A percentile compares a stretch with the other conserved stretches of the same genome.
phyloP scores from a whole-genome alignment of 2,113 vertebrate genomes.

The Verasper variegatus region DNA sequence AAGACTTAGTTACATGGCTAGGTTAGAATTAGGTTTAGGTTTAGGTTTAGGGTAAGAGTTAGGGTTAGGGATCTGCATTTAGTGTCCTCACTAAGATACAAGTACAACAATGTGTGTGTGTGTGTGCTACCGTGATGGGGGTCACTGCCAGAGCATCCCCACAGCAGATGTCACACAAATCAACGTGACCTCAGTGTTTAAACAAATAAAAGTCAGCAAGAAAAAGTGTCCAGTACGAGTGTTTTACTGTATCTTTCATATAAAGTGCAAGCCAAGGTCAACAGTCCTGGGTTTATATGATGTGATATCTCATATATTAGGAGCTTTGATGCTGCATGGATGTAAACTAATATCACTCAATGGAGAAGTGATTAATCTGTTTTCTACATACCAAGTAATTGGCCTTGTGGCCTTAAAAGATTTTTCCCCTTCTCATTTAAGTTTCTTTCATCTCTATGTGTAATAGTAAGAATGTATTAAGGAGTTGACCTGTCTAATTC shows the following conservation, averaged over 20 bases:
- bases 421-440: not conserved
- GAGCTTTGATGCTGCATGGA: conserved; percentile 43
- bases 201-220: conserved; percentile 31
- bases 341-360: conserved; percentile 1
- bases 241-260: conserved; percentile 21
- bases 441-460: conserved; percentile 9
- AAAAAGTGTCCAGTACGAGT: conserved; percentile 20
- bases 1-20: too few relatives aligned
- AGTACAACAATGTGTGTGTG: too few relatives aligned
- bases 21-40: too few relatives aligned
- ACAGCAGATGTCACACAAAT: conserved; percentile 31
- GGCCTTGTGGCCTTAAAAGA: not conserved
- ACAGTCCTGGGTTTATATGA: conserved; percentile 23
- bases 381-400: conserved; percentile 4
- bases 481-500: conserved; percentile 13
- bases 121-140: not conserved
- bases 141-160: conserved; percentile 2
- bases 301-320: conserved; percentile 40
- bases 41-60: too few relatives aligned
- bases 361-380: not conserved
- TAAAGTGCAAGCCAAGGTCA: conserved; percentile 35
- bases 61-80: too few relatives aligned
- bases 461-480: conserved; percentile 21
- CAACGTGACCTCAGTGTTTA: conserved; percentile 21
- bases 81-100: too few relatives aligned